Evolutionary conservation across 2,888 invertebrate species (phyloP), one percentile per base, ranked within the genome.

Genomic region (Junonia oenone): DNA sequence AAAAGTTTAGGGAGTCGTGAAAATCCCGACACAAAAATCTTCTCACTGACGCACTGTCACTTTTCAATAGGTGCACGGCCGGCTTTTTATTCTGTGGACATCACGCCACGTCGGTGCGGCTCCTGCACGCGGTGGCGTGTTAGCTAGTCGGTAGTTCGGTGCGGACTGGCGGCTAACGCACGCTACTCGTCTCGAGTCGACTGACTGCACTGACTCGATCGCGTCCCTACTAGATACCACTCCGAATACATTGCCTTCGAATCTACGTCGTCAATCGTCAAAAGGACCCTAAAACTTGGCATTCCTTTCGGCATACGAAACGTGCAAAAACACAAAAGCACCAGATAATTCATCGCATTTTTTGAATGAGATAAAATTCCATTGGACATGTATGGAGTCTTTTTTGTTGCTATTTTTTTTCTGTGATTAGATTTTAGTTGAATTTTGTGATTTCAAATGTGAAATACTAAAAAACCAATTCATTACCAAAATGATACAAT

Each of bases 41-140:
- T 73, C 70, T 76, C 85, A 85, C 86, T 79, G 72, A 78, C 73
- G 82, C 88, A 87, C 88, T 86, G 77, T 81, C 87, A 88, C 87
- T 86, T 65, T 65, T 73, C 72, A 65, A 67, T 73, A 63, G 66
- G 61, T 68, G 73, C 81, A 77, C 83, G 71, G 75, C 77, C 80
- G 83, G 76, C 76, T 75, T 77, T 78, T 66, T 68, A 60, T 50
- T 59, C 58, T 65, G 53, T 63, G 57, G 69, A 75, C 75, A 72
- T 75, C 79, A 76, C 83, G 80, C 73, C 72, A 72, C 74, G 67
- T 63, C 59, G 68, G 68, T 64, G 72, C 67, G 71, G 63, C 71
- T 71, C 73, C 67, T 67, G 71, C 68, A 65, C 69, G 72, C 63
- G 26, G 65, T 64, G 68, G 68, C 83, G 84, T 82, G 72, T 64